These are phyloP conservation scores for Pangasianodon gigas DNA, from an alignment of 2,113 vertebrate species.

Conservation along the genomic window DNA sequence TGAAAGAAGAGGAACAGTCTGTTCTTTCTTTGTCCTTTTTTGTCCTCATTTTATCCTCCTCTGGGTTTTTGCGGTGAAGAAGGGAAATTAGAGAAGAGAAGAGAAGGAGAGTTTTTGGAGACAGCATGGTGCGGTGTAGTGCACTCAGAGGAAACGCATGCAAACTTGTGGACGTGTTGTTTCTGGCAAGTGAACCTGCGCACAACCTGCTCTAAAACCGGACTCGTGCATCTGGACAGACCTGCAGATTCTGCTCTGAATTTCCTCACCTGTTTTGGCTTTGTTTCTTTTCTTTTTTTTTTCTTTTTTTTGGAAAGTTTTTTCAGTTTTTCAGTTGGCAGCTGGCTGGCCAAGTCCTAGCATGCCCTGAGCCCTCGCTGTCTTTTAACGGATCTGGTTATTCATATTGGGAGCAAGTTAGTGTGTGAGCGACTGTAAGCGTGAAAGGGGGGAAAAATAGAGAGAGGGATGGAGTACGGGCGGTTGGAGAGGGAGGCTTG, in stretches of 20 bases:
- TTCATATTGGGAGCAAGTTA: background rate
- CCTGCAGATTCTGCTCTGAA: background rate
- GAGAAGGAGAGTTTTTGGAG: background rate
- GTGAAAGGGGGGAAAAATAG: background rate
- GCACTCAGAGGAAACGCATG: constrained; percentile 5
- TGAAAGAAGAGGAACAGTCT: constrained; percentile 54
- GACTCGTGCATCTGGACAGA: background rate
- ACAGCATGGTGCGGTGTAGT: constrained; percentile 28
- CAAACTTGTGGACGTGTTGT: constrained; percentile 23
- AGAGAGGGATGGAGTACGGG: constrained; percentile 69
- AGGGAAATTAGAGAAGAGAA: constrained; percentile 44
- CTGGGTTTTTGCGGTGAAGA: constrained; percentile 57
- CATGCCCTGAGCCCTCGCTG: constrained; percentile 10
- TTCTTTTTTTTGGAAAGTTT: background rate
- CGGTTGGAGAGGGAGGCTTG: constrained; percentile 68
- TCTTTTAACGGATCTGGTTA: background rate
- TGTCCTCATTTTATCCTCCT: constrained; percentile 14
- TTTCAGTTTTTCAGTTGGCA: background rate
- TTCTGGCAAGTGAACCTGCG: background rate
- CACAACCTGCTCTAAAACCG: background rate
- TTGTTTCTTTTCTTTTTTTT: background rate
- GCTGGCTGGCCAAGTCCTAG: constrained; percentile 11
- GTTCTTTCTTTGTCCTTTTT: constrained; percentile 46
- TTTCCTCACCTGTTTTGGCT: background rate
- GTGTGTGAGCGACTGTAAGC: background rate